Base-by-base conservation (phyloP, 2,888 invertebrate species). In the Protophormia terraenovae region DNA sequence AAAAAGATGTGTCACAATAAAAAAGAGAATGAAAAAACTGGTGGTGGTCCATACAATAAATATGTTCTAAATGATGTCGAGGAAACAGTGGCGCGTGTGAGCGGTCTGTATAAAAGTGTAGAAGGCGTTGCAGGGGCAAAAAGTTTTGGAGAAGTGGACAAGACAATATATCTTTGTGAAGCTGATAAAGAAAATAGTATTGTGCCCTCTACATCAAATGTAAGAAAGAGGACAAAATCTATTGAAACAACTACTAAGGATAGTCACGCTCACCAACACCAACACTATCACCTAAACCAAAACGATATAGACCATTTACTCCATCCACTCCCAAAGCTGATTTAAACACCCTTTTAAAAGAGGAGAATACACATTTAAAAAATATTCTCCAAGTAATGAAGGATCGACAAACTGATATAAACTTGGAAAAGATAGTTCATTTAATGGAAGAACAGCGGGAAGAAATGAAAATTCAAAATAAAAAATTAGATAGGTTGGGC, bases 1-100 rank as follows among this genome's bases (percentile, higher is more conserved):
- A 55, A 38, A 38, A 38, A 62, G 16, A 35, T 22, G 35, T 62
- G 62, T 10, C 35, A 62, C 22, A 62, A 38, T 38, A 62, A 22
- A 62, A 38, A 62, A 38, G 19, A 62, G 22, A 62, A 60, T 62
- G 16, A 62, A 62, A 62, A 62, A 62, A 62, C 62, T 3, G 60
- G 38, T 19, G 38, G 22, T 38, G 22, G 62, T 1, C 35, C 38
- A 38, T 38, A 12, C 6, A 62, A 62, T 10, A 7, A 62, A 62
- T 35, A 38, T 38, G 12, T 62, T 38, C 35, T 62, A 62, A 38
- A 16, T 16, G 38, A 62, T 22, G 22, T 62, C 35, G 62, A 62
- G 19, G 62, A 62, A 22, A 19, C 35, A n/a, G 7, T 60, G 7
- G 29, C 16, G 8, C 32, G 60, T 6, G 16, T 60, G 8, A 3